Percentiles rank a stretch among this genome's conserved stretches.
phyloP scores from a whole-genome alignment of 2,113 vertebrate genomes.

The Hucho hucho region DNA sequence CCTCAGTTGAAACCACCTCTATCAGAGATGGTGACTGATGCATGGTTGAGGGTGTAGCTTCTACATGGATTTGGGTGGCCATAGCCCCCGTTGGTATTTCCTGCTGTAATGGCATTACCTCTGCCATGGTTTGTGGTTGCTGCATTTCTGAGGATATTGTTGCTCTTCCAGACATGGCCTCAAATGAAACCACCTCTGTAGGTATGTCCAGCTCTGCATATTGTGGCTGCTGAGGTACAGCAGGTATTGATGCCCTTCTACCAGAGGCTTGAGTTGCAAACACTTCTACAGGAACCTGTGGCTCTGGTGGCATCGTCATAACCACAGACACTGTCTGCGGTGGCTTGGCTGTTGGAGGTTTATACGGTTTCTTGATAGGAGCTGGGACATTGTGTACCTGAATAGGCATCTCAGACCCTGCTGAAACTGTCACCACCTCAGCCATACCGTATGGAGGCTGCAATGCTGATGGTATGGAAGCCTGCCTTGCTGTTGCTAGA shows the following conservation, averaged over 20 bases:
- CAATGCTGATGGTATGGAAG: conserved; percentile 34
- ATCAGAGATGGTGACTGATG: conserved; percentile 39
- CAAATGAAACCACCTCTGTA: conserved; percentile 5
- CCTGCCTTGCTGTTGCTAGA: conserved; percentile 33
- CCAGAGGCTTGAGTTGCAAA: conserved; percentile 4
- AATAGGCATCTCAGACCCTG: conserved; percentile 37
- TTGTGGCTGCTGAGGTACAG: conserved; percentile 20
- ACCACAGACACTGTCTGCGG: conserved; percentile 11
- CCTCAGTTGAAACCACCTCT: conserved; percentile 31
- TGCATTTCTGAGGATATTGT: conserved; percentile 29
- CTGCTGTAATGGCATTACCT: conserved; percentile 20
- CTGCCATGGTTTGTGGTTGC: conserved; percentile 1
- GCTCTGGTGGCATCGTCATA: conserved; percentile 3
- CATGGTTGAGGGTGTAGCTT: conserved; percentile 29
- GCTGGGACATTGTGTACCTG: conserved; percentile 47
- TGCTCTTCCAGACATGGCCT: conserved; percentile 10
- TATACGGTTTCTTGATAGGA: conserved; percentile 65
- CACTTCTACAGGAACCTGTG: conserved; percentile 29
- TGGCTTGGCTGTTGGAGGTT: conserved; percentile 27
- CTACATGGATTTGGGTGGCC: conserved; percentile 24
- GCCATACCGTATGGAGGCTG: conserved; percentile 16
- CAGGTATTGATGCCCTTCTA: background rate
- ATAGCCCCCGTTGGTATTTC: conserved; percentile 19
- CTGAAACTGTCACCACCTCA: conserved; percentile 31
- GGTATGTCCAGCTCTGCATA: conserved; percentile 17